Base-by-base conservation (phyloP, 2,113 vertebrate genomes). In the Orientallactaga bullata region DNA sequence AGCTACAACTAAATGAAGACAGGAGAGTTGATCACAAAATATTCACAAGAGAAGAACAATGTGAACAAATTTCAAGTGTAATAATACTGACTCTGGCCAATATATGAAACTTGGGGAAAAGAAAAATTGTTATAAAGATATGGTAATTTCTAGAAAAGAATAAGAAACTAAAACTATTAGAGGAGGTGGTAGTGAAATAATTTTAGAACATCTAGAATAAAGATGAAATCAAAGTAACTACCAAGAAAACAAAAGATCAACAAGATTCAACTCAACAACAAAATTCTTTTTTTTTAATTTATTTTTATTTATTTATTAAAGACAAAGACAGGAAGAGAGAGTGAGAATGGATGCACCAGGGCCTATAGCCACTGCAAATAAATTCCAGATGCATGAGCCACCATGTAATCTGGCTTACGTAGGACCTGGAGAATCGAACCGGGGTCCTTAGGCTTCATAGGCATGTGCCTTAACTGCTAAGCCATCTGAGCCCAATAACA, bases 201-300 rank as follows among this genome's bases (percentile, higher is more conserved):
- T 58, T 82, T 87, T 85, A 61, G 30, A 89, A 91, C 37, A 89
- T 77, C 35, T 72, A 82, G 5, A 42, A 68, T 10, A 72, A 86
- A 85, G 77, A 90, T 10, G 16, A 39, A 82, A 86, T 72, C 28
- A 47, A 86, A 80, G 37, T 61, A 37, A 85, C 51, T 37, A 66
- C 35, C 30, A 58, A 17, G 51, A 58, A 55, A 81, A n/a, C n/a
- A 9, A 85, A 82, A 78, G 10, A 7, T 11, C 7, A 18, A 82
- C 7, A 63, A 81, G 28, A 78, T 73, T 81, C 16, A 88, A 81
- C 55, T 66, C 5, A 71, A 61, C 13, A 39, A 20, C 12, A 47
- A 90, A 16, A n/a, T n/a, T n/a, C n/a, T n/a, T n/a, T n/a, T n/a
- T n/a, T n/a, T n/a, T n/a, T n/a, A n/a, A n/a, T n/a, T n/a, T n/a